phyloP scores from a whole-genome alignment of 2,113 vertebrate species.

The Phycodurus eques region DNA sequence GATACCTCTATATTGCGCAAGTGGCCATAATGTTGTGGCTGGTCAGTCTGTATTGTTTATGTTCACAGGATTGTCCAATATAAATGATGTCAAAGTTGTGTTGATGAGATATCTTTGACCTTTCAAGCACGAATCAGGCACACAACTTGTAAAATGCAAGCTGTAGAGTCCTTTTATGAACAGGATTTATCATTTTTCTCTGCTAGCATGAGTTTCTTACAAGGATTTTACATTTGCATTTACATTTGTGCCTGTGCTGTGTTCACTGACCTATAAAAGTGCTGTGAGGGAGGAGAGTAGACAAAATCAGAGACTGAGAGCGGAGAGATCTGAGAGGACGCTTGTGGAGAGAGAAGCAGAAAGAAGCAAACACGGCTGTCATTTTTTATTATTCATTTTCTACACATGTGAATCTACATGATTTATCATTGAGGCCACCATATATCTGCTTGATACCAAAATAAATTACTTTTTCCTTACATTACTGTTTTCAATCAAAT shows the following conservation, averaged over 20 bases:
- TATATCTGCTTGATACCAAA: background rate
- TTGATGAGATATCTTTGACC: background rate
- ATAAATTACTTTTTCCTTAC: background rate
- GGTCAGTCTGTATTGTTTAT: background rate
- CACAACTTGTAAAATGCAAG: background rate
- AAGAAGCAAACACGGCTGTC: background rate
- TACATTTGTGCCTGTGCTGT: background rate
- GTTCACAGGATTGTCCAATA: background rate
- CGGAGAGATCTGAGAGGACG: background rate
- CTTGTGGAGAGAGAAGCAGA: background rate
- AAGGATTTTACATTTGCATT: background rate
- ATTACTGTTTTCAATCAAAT: background rate
- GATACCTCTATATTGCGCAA: too few relatives aligned
- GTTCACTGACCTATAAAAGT: constrained; percentile 9
- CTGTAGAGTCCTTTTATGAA: background rate
- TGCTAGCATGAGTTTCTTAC: background rate
- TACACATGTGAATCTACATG: background rate
- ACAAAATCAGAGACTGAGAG: background rate
- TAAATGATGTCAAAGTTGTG: background rate
- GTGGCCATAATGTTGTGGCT: too few relatives aligned
- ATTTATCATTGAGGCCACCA: background rate
- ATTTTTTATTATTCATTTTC: background rate
- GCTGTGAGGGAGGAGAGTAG: background rate
- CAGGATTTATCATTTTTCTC: background rate
- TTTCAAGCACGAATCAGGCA: background rate